phyloP scores from a whole-genome alignment of 2,797 vertebrate species.

The Pipistrellus nathusii region DNA sequence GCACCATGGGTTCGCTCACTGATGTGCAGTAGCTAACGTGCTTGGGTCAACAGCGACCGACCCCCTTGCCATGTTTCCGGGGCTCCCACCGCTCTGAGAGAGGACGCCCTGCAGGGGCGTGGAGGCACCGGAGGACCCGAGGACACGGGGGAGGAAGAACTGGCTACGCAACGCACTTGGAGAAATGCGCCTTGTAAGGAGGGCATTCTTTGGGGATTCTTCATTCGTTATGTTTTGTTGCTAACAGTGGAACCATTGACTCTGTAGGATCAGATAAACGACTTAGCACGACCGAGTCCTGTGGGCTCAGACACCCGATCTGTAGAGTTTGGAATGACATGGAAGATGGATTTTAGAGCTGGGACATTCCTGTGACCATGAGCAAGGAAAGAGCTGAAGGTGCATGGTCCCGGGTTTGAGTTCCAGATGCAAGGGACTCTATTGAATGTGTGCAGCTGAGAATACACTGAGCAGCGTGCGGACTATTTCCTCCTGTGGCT shows the following conservation, averaged over 20 bases:
- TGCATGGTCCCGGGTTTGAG: neutral
- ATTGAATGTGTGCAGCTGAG: neutral
- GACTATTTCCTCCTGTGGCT: neutral
- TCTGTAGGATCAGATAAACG: neutral
- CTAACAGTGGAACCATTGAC: neutral
- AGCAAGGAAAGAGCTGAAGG: neutral
- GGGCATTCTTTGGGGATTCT: neutral
- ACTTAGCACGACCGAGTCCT: neutral
- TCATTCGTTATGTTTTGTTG: neutral
- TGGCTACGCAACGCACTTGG: neutral
- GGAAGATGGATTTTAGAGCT: neutral
- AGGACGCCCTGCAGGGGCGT: neutral
- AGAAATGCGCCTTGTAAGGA: neutral
- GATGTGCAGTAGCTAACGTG: fast-evolving
- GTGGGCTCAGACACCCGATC: neutral
- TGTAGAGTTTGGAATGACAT: neutral
- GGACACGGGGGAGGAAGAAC: neutral
- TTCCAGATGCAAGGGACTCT: too few species aligned
- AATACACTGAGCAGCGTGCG: fast-evolving
- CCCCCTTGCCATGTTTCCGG: too few species aligned
- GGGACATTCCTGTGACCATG: neutral
- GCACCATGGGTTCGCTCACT: fast-evolving
- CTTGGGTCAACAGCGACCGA: neutral
- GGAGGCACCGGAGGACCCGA: neutral
- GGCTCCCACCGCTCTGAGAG: too few species aligned